These are phyloP conservation scores for Hassar affinis DNA, from an alignment of 2,113 vertebrate species.

Conservation along the genomic window DNA sequence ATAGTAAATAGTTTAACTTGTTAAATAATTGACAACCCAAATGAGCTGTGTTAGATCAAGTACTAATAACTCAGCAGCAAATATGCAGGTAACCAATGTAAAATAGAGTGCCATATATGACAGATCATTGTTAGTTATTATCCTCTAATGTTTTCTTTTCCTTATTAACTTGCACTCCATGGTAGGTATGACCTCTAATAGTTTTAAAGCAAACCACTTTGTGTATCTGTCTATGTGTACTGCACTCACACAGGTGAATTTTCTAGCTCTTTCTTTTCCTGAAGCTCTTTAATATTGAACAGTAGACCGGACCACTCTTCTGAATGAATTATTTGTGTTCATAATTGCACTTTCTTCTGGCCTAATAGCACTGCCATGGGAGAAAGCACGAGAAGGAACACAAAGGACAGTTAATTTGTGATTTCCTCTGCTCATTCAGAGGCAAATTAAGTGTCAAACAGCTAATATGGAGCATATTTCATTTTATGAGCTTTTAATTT, in stretches of 20 bases:
- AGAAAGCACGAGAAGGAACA: conserved; percentile 72
- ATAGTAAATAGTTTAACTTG: neutral
- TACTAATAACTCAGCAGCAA: neutral
- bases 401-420: conserved; percentile 99
- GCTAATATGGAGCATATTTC: conserved; percentile 99
- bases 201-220: neutral
- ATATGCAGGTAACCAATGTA: neutral
- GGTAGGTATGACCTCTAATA: neutral
- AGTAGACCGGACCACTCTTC: conserved; percentile 68
- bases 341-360: conserved; percentile 91
- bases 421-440: conserved; percentile 99
- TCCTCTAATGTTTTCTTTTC: neutral
- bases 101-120: neutral
- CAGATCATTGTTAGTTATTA: neutral
- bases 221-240: neutral
- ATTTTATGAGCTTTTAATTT: conserved; percentile 99
- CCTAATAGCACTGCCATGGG: conserved; percentile 84
- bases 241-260: conserved; percentile 19
- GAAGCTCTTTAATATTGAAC: conserved; percentile 69
- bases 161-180: neutral
- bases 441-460: conserved; percentile 99
- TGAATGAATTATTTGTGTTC: conserved; percentile 84
- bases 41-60: neutral
- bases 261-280: conserved; percentile 43
- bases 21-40: neutral